Evolutionary conservation across 2,888 invertebrate genomes (phyloP), one percentile per base, ranked within the genome.

Genomic region (Heliconius charithonia): DNA sequence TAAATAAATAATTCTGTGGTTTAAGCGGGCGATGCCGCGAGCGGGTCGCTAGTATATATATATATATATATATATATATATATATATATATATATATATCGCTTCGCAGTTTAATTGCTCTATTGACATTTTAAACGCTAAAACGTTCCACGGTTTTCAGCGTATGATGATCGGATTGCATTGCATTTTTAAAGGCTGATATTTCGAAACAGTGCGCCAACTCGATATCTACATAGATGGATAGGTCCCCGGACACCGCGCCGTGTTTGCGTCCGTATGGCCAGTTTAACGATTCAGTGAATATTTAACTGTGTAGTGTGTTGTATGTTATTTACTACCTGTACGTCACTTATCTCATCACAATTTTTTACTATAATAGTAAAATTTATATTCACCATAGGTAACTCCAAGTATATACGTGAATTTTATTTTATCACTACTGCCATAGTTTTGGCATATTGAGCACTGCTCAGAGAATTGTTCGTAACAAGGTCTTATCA

Each of bases 181-280:
- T 80, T 83, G 83, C 78, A 83, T 81, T 83, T 83, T 83, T 82
- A 80, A 83, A 83, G 78, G 80, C 82, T 81, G 82, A 82, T 83
- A 82, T 83, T 82, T 80, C 80, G 81, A 79, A 81, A 81, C 81
- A 75, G 81, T 79, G 75, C 72, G 69, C 76, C 79, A 80, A 79
- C 78, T 78, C 80, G 80, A 80, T 81, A 84, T 84, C 80, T 82
- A 83, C 81, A 83, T 83, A 81, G 82, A 84, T 85, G 83, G 82
- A 82, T 80, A 80, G 80, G 79, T 80, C 80, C 79, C 79, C 65
- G 67, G 83, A 83, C 76, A 78, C 80, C 67, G 77, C 65, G 59
- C 66, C 66, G 69, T 77, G 67, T 77, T 73, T 76, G 79, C 67
- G 71, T 72, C 76, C 69, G 59, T 73, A 59, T 66, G 59, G 51